These are phyloP conservation scores for Muscidifurax raptorellus DNA, from an alignment of 1,140 invertebrate species.

Conservation along the genomic window DNA sequence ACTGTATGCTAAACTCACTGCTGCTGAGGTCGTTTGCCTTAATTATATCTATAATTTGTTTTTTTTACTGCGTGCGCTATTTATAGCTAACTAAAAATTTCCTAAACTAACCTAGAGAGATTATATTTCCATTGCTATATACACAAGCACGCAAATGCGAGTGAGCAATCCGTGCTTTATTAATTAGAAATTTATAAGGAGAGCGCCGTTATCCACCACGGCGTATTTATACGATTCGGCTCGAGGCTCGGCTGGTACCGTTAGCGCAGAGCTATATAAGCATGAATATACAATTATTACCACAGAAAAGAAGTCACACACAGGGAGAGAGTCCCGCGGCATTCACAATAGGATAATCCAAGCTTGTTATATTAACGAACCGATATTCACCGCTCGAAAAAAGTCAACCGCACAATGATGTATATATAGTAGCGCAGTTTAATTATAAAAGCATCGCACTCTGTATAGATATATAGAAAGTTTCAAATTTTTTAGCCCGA, in stretches of 20 bases:
- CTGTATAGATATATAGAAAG: neutral
- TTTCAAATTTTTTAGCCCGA: neutral
- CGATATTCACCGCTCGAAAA: neutral
- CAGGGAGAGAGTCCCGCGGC: neutral
- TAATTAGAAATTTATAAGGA: slow-evolving; percentile 35
- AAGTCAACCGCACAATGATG: neutral
- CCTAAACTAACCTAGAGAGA: no score
- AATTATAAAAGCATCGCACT: neutral
- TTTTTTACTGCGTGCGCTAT: no score
- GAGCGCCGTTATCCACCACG: neutral
- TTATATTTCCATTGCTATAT: no score
- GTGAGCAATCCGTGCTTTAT: neutral
- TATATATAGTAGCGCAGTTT: no score
- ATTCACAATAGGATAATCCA: neutral
- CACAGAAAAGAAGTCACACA: neutral
- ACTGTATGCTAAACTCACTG: no score
- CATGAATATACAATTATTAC: slow-evolving; percentile 23
- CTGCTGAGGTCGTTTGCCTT: no score
- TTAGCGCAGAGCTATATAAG: neutral
- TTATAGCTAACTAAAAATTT: neutral
- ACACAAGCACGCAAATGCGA: neutral
- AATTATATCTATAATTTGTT: no score
- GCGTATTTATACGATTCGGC: slow-evolving; percentile 4
- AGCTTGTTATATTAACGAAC: neutral
- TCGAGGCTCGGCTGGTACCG: neutral